Conservation (phyloP, 1,140 invertebrate species). For the Drosophila arawakana region DNA sequence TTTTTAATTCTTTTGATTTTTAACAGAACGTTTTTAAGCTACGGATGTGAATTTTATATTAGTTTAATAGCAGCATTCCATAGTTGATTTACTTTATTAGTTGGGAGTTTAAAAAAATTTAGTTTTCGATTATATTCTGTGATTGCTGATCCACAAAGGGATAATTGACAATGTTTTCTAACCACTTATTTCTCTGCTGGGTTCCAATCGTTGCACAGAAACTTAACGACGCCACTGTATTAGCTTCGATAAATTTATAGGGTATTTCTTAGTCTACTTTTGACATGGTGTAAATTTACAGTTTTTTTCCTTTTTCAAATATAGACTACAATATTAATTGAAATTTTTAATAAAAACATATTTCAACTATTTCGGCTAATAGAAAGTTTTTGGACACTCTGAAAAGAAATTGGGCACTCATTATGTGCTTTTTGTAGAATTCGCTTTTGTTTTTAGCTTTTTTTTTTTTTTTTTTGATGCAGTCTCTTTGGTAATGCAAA, state of each 20-base stretch:
- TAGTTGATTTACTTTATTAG: neutral
- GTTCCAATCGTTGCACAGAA: too few species aligned
- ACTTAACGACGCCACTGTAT: neutral
- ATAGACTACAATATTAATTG: conserved; percentile 4
- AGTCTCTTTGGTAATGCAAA: conserved; percentile 9
- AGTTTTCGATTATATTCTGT: too few species aligned
- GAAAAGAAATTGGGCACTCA: conserved; percentile 31
- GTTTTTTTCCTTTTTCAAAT: neutral
- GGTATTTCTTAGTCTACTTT: too few species aligned
- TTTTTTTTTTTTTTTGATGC: neutral
- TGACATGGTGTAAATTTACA: neutral
- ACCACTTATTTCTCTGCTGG: too few species aligned
- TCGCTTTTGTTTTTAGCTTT: conserved; percentile 14
- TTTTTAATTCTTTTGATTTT: conserved; percentile 17
- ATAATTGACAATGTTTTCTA: too few species aligned
- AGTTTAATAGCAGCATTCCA: neutral
- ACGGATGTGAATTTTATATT: neutral
- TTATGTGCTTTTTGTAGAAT: conserved; percentile 31
- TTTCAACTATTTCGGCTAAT: conserved; percentile 11
- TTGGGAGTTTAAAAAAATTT: too few species aligned
- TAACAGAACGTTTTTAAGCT: conserved; percentile 6
- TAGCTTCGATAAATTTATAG: neutral
- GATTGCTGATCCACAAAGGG: too few species aligned
- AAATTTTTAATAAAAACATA: conserved; percentile 3
- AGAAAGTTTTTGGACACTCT: conserved; percentile 10